A percentile compares a stretch with the other conserved stretches of the same genome.
Evolutionary conservation across 2,113 vertebrate species (phyloP).

Genomic region (Sylvia atricapilla): DNA sequence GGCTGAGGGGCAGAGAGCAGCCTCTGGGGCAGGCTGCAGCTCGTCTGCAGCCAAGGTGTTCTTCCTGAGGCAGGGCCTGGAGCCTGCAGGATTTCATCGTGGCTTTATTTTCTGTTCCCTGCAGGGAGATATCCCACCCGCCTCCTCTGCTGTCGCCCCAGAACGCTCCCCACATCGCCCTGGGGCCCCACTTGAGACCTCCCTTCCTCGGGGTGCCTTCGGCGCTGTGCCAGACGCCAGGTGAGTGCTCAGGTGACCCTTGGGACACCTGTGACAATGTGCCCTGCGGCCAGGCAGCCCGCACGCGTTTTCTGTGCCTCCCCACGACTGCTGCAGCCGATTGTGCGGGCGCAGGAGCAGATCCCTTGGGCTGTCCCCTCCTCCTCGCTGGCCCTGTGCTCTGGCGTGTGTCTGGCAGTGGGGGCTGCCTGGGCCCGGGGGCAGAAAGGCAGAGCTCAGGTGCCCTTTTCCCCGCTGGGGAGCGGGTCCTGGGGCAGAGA

Average conservation of each 20-base stretch:
- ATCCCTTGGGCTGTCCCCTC: neutral
- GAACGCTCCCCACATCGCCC: conserved; percentile 89
- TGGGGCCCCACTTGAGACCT: conserved; percentile 92
- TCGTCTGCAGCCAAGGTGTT: neutral
- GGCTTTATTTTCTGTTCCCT: conserved; percentile 3
- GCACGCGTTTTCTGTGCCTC: rapidly evolving
- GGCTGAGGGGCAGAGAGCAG: neutral
- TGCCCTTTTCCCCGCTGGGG: neutral
- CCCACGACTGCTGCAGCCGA: rapidly evolving
- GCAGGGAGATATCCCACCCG: conserved; percentile 91
- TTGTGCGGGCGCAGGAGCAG: rapidly evolving
- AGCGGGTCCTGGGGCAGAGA: neutral
- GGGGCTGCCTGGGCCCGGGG: neutral
- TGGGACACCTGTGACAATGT: neutral
- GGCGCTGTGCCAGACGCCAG: conserved; percentile 92
- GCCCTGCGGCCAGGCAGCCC: neutral
- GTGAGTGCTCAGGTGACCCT: conserved; percentile 63
- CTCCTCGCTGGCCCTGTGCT: no score
- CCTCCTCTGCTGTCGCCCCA: conserved; percentile 91
- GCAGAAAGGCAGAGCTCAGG: neutral
- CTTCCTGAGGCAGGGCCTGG: neutral
- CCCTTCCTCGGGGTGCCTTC: conserved; percentile 93
- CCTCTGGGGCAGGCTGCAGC: neutral
- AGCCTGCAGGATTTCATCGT: neutral
- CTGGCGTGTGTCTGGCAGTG: no score